phyloP scores from a whole-genome alignment of 2,888 invertebrate genomes.

The Caenorhabditis sp. region DNA sequence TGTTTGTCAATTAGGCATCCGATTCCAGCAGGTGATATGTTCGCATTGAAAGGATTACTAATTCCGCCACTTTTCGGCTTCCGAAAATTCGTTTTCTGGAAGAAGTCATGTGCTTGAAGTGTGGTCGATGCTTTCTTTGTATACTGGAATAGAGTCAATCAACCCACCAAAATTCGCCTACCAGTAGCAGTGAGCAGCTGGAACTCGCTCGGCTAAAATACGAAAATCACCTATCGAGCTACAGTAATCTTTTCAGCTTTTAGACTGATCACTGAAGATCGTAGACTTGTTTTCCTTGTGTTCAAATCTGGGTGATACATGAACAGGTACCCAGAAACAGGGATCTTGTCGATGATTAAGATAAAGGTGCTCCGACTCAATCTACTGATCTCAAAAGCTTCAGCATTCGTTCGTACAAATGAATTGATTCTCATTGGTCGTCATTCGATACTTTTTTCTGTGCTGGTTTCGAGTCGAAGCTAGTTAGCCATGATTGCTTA shows the following conservation, averaged over 20 bases:
- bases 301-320: background rate
- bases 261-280: background rate
- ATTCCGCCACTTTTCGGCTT: background rate
- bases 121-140: background rate
- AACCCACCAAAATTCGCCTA: background rate
- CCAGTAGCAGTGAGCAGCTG: constrained; percentile 2
- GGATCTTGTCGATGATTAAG: no score
- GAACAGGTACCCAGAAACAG: background rate
- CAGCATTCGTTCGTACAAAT: no score
- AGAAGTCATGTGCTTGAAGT: constrained; percentile 29
- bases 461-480: no score
- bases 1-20: background rate
- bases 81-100: constrained; percentile 11
- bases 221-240: constrained; percentile 21
- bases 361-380: background rate
- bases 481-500: no score
- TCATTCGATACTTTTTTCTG: background rate
- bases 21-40: constrained; percentile 7
- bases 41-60: background rate
- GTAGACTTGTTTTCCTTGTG: background rate
- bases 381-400: background rate
- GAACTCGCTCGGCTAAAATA: background rate
- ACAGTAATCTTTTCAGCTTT: constrained; percentile 16
- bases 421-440: no score
- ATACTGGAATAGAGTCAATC: constrained; percentile 1